Percentiles rank a stretch among this genome's conserved stretches.
These are phyloP conservation scores for Sinotaia quadrata DNA, from an alignment of 2,888 invertebrate species.

Conservation along the genomic window DNA sequence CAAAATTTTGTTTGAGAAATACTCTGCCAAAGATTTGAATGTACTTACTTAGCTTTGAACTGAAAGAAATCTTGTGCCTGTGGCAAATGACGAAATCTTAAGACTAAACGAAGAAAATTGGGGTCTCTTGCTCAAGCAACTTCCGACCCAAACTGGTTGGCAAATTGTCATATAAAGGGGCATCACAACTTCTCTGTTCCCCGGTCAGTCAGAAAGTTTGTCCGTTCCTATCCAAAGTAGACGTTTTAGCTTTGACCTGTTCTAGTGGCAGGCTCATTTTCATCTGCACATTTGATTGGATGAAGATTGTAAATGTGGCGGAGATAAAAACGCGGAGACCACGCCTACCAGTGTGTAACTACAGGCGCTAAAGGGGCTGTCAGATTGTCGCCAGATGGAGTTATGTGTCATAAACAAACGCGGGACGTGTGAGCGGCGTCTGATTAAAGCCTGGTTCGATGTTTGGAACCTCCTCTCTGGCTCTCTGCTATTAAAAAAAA, in stretches of 20 bases:
- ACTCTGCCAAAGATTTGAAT: too few species aligned
- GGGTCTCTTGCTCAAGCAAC: too few species aligned
- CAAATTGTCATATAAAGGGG: too few species aligned
- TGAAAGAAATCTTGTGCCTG: too few species aligned
- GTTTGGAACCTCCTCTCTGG: too few species aligned
- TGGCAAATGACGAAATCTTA: too few species aligned
- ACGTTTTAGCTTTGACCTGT: slow-evolving; percentile 6
- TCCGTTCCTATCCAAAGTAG: slow-evolving; percentile 14
- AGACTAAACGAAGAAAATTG: too few species aligned
- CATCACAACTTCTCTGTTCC: slow-evolving; percentile 8
- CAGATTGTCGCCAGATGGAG: slow-evolving; percentile 7
- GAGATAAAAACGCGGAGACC: neutral
- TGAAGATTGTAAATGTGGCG: neutral
- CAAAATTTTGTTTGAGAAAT: too few species aligned
- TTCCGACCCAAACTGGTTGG: too few species aligned
- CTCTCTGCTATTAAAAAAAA: neutral
- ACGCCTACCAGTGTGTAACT: neutral
- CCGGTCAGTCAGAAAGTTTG: slow-evolving; percentile 9
- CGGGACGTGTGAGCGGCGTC: neutral
- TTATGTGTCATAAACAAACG: slow-evolving; percentile 16
- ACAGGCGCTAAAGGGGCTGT: neutral
- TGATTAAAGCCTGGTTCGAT: too few species aligned
- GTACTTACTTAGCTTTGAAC: too few species aligned
- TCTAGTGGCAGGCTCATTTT: slow-evolving; percentile 3
- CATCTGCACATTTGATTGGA: slow-evolving; percentile 12